A percentile compares a stretch with the other conserved stretches of the same genome.
Evolutionary conservation across 1,140 invertebrate species (phyloP).

Genomic region (Temnothorax curvispinosus): DNA sequence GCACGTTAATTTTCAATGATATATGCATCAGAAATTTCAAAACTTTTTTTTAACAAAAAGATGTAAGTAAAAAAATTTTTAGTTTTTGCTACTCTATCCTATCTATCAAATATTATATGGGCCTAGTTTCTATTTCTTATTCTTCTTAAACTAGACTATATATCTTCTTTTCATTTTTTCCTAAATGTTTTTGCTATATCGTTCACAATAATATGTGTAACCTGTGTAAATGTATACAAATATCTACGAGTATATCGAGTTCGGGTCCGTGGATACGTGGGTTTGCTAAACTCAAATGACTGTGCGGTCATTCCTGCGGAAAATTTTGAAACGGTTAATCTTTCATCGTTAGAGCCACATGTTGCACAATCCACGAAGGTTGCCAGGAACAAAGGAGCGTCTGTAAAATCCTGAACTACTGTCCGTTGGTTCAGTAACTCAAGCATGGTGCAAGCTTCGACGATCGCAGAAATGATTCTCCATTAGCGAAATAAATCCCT

Average conservation of each 20-base stretch:
- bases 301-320: neutral
- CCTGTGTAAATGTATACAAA: neutral
- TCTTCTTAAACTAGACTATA: neutral
- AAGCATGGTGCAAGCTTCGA: conserved; percentile 4
- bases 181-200: neutral
- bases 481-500: conserved; percentile 28
- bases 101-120: no score
- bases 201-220: neutral
- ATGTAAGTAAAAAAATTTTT: no score
- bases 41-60: no score
- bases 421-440: conserved; percentile 28
- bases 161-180: neutral
- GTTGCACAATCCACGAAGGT: conserved; percentile 14
- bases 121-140: neutral
- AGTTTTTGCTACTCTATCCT: no score
- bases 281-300: neutral
- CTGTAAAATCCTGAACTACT: conserved; percentile 34
- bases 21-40: no score
- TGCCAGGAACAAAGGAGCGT: conserved; percentile 34
- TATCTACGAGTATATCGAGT: neutral
- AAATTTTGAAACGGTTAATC: neutral
- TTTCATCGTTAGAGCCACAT: conserved; percentile 39
- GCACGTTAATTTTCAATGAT: no score
- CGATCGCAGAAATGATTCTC: conserved; percentile 19
- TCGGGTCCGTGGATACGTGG: neutral